Evolutionary conservation across 2,113 vertebrate species (phyloP), one percentile per base, ranked within the genome.

Genomic region (Maccullochella peelii): DNA sequence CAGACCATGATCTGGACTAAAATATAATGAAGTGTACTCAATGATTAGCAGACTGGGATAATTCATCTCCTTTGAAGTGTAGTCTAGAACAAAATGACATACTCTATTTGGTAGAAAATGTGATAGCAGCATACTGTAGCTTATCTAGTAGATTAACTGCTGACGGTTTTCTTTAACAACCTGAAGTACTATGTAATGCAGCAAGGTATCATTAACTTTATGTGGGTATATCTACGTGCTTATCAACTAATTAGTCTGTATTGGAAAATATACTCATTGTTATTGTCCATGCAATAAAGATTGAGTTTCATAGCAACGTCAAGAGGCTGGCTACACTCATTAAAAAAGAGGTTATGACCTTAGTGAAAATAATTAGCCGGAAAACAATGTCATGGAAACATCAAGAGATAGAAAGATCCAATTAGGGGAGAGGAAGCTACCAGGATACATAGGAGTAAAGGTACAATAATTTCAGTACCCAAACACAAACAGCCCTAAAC

Each of bases 341-440:
- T 84, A 30, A 11, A 77, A 70, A 30, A 77, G 18, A 82, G 57
- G 55, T 57, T 73, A 52, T 61, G 73, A 91, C 81, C 77, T 87
- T 59, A 30, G 49, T 47, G 69, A 79, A 79, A 86, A 71, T 86
- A 79, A 85, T 81, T 42, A 74, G 25, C 16, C 38, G 49, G 57
- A 85, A 74, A 86, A 68, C 20, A 66, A 33, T 40, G 52, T 52
- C 67, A 75, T 62, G 25, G 80, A 65, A 80, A 80, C 42, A 77
- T 59, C 8, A 52, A 66, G 16, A 50, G 50, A 86, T 47, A 47
- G n/a, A 66, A n/a, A 65, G 47, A 72, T 52, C 66, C 36, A 77
- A 80, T 80, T 68, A 82, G 72, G 78, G 14, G 49, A 73, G 50
- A 55, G 44, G 63, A 52, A 62, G 21, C 16, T 47, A 44, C n/a